Percentiles rank a stretch among this genome's conserved stretches.
Evolutionary conservation across 1,140 invertebrate species (phyloP).

Genomic region (Heliconius eleuchia): DNA sequence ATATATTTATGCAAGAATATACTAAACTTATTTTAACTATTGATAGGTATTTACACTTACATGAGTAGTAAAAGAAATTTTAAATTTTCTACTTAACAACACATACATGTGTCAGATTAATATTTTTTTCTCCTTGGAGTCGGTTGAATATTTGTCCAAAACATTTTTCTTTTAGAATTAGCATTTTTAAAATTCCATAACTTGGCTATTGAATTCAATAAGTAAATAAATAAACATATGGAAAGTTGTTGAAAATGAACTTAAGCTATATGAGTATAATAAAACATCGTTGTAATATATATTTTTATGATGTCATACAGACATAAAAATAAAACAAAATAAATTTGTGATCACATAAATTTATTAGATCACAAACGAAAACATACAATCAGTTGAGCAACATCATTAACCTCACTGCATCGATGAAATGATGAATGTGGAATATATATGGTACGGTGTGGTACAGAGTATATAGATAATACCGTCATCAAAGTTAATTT

Average conservation of each 20-base stretch:
- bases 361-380: slow-evolving; percentile 77
- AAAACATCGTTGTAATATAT: not conserved
- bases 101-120: too few species aligned
- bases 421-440: slow-evolving; percentile 23
- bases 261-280: not conserved
- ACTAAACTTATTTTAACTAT: too few species aligned
- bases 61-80: too few species aligned
- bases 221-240: not conserved
- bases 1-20: too few species aligned
- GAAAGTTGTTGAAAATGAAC: too few species aligned
- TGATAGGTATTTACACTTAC: too few species aligned
- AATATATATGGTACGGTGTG: not conserved
- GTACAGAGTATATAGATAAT: not conserved
- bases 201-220: too few species aligned
- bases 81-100: too few species aligned
- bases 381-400: slow-evolving; percentile 71
- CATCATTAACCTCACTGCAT: slow-evolving; percentile 60
- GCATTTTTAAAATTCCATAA: too few species aligned
- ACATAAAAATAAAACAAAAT: slow-evolving; percentile 47
- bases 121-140: too few species aligned
- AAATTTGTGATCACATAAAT: slow-evolving; percentile 58
- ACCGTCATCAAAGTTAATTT: not conserved
- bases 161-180: too few species aligned
- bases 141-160: too few species aligned
- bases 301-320: not conserved